phyloP scores from a whole-genome alignment of 2,113 vertebrate species.

The Nesospiza acunhae region DNA sequence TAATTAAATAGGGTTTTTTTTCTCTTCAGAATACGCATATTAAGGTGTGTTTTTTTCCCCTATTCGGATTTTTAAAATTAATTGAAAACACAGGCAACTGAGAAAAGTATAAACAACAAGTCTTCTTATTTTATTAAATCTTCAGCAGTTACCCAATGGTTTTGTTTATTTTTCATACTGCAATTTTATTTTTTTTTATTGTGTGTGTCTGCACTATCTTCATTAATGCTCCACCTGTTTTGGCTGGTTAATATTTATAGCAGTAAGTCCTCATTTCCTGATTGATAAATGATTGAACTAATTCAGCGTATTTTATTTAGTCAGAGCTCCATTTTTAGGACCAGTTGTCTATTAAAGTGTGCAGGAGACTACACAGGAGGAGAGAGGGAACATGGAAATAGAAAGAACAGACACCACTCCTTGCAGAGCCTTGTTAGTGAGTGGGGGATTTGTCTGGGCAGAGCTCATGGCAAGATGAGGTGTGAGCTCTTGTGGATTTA shows the following conservation, averaged over 20 bases:
- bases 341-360: not conserved
- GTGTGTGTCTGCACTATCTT: not conserved
- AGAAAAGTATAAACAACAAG: not conserved
- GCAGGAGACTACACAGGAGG: not conserved
- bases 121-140: not conserved
- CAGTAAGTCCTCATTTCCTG: not conserved
- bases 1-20: conserved; percentile 11
- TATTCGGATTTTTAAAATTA: not conserved
- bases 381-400: not conserved
- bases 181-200: not conserved
- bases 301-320: not conserved
- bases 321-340: not conserved
- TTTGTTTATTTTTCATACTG: not conserved
- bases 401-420: not conserved
- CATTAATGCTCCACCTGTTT: not conserved
- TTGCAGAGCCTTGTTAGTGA: not conserved
- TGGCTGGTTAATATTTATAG: conserved; percentile 6
- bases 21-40: not conserved
- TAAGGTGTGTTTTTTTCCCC: rapidly evolving
- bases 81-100: not conserved
- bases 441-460: not conserved
- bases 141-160: not conserved
- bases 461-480: not conserved
- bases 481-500: not conserved
- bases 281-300: conserved; percentile 4